These are phyloP conservation scores for Brienomyrus brachyistius DNA, from an alignment of 2,113 vertebrate species.

Conservation along the genomic window DNA sequence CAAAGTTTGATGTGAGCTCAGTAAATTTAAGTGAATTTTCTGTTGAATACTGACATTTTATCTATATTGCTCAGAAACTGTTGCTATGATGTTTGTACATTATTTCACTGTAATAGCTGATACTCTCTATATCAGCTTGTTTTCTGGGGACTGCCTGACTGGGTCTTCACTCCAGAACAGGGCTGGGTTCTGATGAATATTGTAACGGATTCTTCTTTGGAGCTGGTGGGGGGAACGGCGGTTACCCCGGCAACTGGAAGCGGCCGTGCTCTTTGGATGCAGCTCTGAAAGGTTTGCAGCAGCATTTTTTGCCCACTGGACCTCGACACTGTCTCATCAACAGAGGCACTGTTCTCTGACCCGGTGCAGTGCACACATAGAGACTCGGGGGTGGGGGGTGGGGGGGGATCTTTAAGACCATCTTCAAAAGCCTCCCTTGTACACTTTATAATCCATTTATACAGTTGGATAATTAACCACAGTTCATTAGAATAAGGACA, in stretches of 20 bases:
- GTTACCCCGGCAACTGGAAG: not conserved
- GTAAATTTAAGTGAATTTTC: not conserved
- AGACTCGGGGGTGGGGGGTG: not conserved
- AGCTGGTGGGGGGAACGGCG: not conserved
- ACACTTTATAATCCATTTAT: not conserved
- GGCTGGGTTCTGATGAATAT: not conserved
- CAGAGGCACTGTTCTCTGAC: constrained; percentile 14
- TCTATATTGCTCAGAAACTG: not conserved
- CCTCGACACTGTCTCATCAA: constrained; percentile 15
- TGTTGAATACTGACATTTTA: not conserved
- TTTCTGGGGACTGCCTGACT: not conserved
- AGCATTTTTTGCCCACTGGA: not conserved
- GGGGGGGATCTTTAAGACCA: not conserved
- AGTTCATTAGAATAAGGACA: not conserved
- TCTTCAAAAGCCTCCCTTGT: not conserved
- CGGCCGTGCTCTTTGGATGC: not conserved
- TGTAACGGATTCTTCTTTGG: not conserved
- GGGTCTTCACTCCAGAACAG: not conserved
- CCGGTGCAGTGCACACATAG: not conserved
- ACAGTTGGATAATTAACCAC: not conserved
- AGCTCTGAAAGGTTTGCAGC: not conserved
- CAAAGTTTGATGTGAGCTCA: not conserved
- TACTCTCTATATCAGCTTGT: not conserved
- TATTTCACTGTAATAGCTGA: not conserved
- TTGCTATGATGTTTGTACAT: not conserved